phyloP scores from a whole-genome alignment of 2,113 vertebrate species.

The Phylloscopus whistleri region DNA sequence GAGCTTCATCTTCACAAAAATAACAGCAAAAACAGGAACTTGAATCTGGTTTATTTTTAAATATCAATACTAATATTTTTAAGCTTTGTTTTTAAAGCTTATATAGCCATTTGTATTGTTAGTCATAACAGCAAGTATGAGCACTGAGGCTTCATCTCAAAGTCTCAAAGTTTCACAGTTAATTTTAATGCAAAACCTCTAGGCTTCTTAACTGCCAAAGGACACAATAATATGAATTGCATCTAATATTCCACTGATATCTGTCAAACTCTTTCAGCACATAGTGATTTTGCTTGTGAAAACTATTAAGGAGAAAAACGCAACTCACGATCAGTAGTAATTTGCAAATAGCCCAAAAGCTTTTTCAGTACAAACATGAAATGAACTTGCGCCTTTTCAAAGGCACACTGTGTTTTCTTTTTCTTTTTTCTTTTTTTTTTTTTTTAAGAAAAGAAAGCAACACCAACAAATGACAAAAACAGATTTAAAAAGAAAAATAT shows the following conservation, averaged over 20 bases:
- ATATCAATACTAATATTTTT: background rate
- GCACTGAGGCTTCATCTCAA: background rate
- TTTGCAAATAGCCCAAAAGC: background rate
- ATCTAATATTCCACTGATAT: background rate
- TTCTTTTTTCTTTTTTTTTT: background rate
- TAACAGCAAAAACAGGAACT: background rate
- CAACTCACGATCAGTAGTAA: background rate
- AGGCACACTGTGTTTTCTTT: background rate
- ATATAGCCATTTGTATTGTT: background rate
- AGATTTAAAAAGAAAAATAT: background rate
- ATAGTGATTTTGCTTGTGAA: background rate
- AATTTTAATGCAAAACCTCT: slow-evolving; percentile 7
- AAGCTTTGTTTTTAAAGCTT: background rate
- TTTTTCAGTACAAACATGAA: background rate
- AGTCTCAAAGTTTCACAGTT: background rate
- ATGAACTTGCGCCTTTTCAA: background rate
- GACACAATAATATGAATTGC: background rate
- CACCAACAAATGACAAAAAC: background rate
- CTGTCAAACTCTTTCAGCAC: background rate
- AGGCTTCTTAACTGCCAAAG: background rate
- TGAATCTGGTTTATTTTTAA: background rate
- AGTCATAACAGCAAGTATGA: background rate
- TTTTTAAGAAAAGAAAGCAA: background rate
- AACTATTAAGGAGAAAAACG: background rate
- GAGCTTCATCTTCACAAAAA: background rate